Base-by-base conservation (phyloP, 2,888 invertebrate species). In the Patella pellucida region DNA sequence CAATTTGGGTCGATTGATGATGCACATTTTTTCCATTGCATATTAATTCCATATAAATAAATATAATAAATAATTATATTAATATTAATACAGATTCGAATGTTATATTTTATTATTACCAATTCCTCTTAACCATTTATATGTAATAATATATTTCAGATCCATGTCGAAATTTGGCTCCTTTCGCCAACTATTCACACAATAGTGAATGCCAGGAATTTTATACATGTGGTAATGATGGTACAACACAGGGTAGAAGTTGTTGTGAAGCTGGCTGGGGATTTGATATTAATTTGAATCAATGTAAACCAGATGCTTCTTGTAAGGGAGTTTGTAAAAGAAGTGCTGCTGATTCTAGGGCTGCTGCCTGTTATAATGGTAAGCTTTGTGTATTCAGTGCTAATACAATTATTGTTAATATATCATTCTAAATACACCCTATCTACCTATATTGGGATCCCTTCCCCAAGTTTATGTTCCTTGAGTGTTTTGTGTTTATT, bases 261-360 rank as follows among this genome's bases (percentile, higher is more conserved):
- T 81, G 81, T 71, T 81, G 81, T 71, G 74, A 75, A 12, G 71
- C 50, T 9, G 81, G 79, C 12, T 73, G 77, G 71, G 70, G 73
- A 12, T 81, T 78, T 68, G 69, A 78, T 56, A 15, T 23, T 9
- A 3, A 12, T 3, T 50, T 62, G 1, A 51, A 68, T 12, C 16
- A 52, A 12, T 81, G 81, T 68, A 74, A 72, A 31, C 23, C 69
- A n/a, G 72, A 79, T 73, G 16, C 16, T 19, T 75, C 62, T 62
- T 81, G 81, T 69, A 71, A 71, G 27, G 73, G 75, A 52, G 74
- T 71, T 14, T 81, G 81, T 27, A 72, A 68, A 15, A 68, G 56
- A 52, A 56, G 71, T 69, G 76, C 19, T 41, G 19, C 23, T 19
- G 62, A 62, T 62, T 15, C 12, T 3, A 62, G 62, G 11, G 62